Evolutionary conservation across 2,797 vertebrate genomes (phyloP), one percentile per base, ranked within the genome.

Genomic region (Caiman crocodilus): DNA sequence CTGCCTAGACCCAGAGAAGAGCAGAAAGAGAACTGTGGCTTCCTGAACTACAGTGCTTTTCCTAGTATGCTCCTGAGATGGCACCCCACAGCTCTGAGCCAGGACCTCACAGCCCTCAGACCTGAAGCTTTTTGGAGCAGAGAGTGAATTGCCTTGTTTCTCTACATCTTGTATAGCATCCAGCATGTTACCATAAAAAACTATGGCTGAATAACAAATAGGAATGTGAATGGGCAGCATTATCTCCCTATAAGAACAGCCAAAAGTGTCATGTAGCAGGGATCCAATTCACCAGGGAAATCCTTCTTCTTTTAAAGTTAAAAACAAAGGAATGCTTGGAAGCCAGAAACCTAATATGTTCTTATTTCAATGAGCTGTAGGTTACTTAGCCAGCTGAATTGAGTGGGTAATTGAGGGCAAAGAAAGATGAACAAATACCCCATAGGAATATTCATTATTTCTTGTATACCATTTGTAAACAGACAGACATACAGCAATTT

Each of bases 261-360:
- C 42, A 50, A 50, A 50, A 50, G 42, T 50, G 42, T 50, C 42
- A 50, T 50, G 42, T 42, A 50, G 42, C 25, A 77, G 56, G 71
- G 94, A 92, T 67, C 59, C 74, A 84, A 6, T n/a, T 94, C 82
- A 91, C 2, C 50, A 80, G 59, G 94, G 86, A 21, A 56, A 59
- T 69, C 15, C 0, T 85, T 64, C 78, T 9, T 71, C 90, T 92
- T 87, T 35, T 89, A 79, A 58, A 10, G 59, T 88, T 89, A 91
- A 95, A 92, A 84, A 28, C 81, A 91, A 80, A 85, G 30, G 25
- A 81, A 59, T 25, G 26, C 17, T 78, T 76, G 42, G 59, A 91
- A 90, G 61, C 18, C 26, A 74, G 92, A 84, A 23, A 84, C 17
- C 14, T 82, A 87, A 85, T 11, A 5, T 76, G 50, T 16, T 86